Evolutionary conservation across 2,888 invertebrate genomes (phyloP).

Genomic region (Saturnia pavonia): DNA sequence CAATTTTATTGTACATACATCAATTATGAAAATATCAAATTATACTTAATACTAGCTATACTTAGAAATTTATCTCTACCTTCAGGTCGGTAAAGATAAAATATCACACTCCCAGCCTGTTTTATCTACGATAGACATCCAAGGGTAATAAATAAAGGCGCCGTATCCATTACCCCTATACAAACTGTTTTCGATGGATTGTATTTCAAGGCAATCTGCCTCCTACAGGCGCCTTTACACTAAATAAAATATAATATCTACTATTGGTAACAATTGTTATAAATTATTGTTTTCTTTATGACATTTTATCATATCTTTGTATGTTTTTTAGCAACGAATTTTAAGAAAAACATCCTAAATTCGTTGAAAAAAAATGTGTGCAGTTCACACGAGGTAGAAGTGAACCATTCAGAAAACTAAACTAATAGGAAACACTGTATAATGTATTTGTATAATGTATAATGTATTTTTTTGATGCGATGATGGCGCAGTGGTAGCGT

Average conservation of each 20-base stretch:
- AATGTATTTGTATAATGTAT: too few species aligned
- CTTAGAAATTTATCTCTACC: background rate
- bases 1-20: background rate
- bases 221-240: background rate
- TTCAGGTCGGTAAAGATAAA: background rate
- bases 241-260: background rate
- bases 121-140: background rate
- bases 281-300: background rate
- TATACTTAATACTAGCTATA: background rate
- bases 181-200: slow-evolving; percentile 40
- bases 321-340: background rate
- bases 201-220: slow-evolving; percentile 45
- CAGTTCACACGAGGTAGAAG: too few species aligned
- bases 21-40: background rate
- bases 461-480: too few species aligned
- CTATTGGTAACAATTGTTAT: background rate
- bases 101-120: background rate
- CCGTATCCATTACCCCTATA: slow-evolving; percentile 35
- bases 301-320: background rate
- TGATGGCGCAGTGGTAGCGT: too few species aligned
- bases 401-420: too few species aligned
- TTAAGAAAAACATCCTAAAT: too few species aligned
- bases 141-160: slow-evolving; percentile 32
- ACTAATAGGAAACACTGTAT: too few species aligned
- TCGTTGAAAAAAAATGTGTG: too few species aligned